phyloP scores from a whole-genome alignment of 2,888 invertebrate genomes.

The Alloscopus bannaensis region DNA sequence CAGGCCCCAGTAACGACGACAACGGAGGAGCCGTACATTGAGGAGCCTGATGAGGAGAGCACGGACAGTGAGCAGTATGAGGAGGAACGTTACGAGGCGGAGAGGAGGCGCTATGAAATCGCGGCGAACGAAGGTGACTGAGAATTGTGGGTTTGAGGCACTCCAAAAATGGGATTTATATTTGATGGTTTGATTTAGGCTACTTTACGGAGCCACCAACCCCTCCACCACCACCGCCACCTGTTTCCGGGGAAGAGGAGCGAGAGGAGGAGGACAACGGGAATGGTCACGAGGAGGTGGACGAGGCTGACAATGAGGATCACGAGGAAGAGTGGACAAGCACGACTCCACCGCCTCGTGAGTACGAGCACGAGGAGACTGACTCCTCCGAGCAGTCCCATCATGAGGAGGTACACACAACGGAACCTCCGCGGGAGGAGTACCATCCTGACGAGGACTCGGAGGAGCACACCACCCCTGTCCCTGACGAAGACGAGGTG shows the following conservation, averaged over 20 bases:
- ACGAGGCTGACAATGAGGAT: slow-evolving; percentile 28
- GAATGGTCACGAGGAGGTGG: slow-evolving; percentile 37
- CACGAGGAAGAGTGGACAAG: slow-evolving; percentile 19
- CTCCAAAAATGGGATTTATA: too few species aligned
- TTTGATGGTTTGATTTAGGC: not conserved
- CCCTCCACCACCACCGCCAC: slow-evolving; percentile 52
- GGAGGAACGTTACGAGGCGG: slow-evolving; percentile 60
- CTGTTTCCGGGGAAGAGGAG: slow-evolving; percentile 9
- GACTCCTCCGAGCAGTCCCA: too few species aligned
- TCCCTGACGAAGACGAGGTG: slow-evolving; percentile 27
- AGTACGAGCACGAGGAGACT: slow-evolving; percentile 27
- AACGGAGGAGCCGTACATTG: slow-evolving; percentile 27
- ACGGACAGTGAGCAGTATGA: slow-evolving; percentile 53
- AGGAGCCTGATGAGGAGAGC: slow-evolving; percentile 50
- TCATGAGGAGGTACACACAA: slow-evolving; percentile 1
- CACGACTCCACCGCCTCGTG: not conserved
- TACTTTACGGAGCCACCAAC: slow-evolving; percentile 50
- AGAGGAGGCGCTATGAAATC: slow-evolving; percentile 48
- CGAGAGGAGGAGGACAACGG: slow-evolving; percentile 22
- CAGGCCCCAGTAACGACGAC: slow-evolving; percentile 49
- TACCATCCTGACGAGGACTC: not conserved
- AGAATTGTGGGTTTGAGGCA: not conserved
- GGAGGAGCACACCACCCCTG: slow-evolving; percentile 9
- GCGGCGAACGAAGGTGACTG: slow-evolving; percentile 45
- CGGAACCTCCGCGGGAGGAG: not conserved